These are phyloP conservation scores for Australoheros facetus DNA, from an alignment of 2,797 vertebrate genomes.

Conservation along the genomic window DNA sequence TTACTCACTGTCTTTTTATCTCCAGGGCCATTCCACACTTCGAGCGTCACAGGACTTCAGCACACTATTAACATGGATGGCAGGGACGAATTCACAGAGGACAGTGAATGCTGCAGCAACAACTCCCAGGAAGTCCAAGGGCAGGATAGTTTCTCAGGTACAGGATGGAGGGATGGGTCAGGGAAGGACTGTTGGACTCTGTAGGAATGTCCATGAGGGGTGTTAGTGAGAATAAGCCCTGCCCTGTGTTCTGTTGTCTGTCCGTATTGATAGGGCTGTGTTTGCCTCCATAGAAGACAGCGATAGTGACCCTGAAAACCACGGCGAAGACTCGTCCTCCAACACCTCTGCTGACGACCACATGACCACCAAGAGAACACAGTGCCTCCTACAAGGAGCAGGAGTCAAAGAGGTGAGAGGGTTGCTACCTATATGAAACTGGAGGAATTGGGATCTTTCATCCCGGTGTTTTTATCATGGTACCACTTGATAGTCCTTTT, in stretches of 20 bases:
- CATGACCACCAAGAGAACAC: constrained; percentile 80
- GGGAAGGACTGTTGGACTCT: constrained; percentile 28
- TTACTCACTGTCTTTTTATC: background rate
- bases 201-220: constrained; percentile 57
- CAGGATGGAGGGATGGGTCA: constrained; percentile 31
- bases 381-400: constrained; percentile 74
- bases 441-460: background rate
- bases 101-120: constrained; percentile 83
- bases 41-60: constrained; percentile 79
- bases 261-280: constrained; percentile 80
- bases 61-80: constrained; percentile 84
- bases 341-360: constrained; percentile 83
- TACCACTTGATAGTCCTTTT: background rate
- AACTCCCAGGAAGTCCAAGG: constrained; percentile 82
- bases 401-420: constrained; percentile 83
- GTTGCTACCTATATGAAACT: background rate
- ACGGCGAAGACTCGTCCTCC: constrained; percentile 82
- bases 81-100: constrained; percentile 83
- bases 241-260: constrained; percentile 77
- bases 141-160: constrained; percentile 84
- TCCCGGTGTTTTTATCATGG: background rate
- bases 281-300: constrained; percentile 83
- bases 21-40: constrained; percentile 84
- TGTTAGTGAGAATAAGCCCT: constrained; percentile 74
- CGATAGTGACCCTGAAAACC: constrained; percentile 83